Evolutionary conservation across 2,113 vertebrate species (phyloP).

Genomic region (Scortum barcoo): DNA sequence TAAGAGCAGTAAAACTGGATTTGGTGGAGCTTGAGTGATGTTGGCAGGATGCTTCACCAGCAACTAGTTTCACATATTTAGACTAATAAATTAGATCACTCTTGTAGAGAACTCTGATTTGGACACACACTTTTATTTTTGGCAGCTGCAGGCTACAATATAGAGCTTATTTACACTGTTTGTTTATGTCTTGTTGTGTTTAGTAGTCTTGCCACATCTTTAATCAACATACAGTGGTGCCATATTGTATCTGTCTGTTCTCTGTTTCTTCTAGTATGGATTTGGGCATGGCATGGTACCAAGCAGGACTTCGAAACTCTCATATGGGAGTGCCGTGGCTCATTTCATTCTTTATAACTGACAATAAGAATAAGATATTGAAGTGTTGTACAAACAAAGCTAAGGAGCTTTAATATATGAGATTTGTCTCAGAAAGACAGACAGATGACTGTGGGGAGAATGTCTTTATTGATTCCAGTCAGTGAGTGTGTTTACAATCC

Average conservation of each 20-base stretch:
- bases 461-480: slow-evolving; percentile 12
- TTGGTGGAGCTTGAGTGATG: slow-evolving; percentile 25
- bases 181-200: slow-evolving; percentile 10
- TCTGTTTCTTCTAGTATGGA: background rate
- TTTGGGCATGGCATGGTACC: slow-evolving; percentile 3
- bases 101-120: slow-evolving; percentile 16
- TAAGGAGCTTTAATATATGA: background rate
- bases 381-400: slow-evolving; percentile 11
- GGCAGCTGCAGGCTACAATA: slow-evolving; percentile 15
- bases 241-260: background rate
- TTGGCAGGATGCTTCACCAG: slow-evolving; percentile 35
- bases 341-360: slow-evolving; percentile 8
- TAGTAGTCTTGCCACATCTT: background rate
- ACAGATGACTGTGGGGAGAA: background rate
- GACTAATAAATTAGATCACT: slow-evolving; percentile 23
- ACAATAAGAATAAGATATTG: background rate
- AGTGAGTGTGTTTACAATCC: no score
- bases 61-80: slow-evolving; percentile 39
- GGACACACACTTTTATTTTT: background rate
- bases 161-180: background rate
- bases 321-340: background rate
- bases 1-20: slow-evolving; percentile 50
- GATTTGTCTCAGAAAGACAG: background rate
- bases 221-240: slow-evolving; percentile 8
- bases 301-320: background rate